These are phyloP conservation scores for Acanthoscelides obtectus DNA, from an alignment of 2,888 invertebrate genomes.

Conservation along the genomic window DNA sequence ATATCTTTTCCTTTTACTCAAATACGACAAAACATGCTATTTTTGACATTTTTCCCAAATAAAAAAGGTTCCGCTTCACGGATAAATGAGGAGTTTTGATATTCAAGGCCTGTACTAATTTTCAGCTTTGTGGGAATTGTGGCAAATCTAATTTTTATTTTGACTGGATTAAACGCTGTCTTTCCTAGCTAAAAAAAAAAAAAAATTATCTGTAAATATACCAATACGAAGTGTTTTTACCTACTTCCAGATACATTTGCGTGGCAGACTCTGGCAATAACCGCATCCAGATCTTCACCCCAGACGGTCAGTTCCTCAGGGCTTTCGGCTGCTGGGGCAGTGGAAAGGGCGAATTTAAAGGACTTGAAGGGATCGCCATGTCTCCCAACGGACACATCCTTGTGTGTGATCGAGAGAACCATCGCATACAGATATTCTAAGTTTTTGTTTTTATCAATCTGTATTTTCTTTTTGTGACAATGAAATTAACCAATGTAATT, in stretches of 20 bases:
- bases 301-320: constrained; percentile 88
- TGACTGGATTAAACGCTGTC: too few species aligned
- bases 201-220: too few species aligned
- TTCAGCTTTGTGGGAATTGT: too few species aligned
- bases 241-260: constrained; percentile 72
- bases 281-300: constrained; percentile 95
- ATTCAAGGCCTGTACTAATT: too few species aligned
- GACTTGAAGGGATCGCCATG: constrained; percentile 89
- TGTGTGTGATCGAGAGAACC: constrained; percentile 95
- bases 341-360: constrained; percentile 95
- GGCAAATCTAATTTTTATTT: too few species aligned
- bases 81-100: too few species aligned
- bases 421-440: constrained; percentile 93
- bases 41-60: too few species aligned
- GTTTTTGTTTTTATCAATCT: constrained; percentile 4
- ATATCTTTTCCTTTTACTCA: too few species aligned
- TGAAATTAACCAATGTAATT: background rate
- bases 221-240: too few species aligned
- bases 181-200: too few species aligned
- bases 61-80: too few species aligned
- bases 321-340: constrained; percentile 96
- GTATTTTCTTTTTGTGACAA: background rate
- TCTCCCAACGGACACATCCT: constrained; percentile 90
- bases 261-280: constrained; percentile 99
- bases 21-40: too few species aligned